phyloP scores from a whole-genome alignment of 2,888 invertebrate genomes.

The Euplagia quadripunctaria region DNA sequence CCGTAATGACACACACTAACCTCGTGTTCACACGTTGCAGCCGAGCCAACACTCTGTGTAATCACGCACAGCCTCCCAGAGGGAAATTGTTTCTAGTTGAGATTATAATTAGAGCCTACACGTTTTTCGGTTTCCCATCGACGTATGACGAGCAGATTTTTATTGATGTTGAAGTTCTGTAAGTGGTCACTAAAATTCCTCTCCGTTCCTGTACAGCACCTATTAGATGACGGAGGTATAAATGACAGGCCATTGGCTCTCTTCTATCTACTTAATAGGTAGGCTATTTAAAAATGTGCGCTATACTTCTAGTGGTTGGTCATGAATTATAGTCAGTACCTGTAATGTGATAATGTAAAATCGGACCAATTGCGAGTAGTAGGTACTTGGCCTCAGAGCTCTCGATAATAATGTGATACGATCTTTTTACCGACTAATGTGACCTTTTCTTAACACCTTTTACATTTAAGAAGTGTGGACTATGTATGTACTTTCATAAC shows the following conservation, averaged over 20 bases:
- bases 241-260: not conserved
- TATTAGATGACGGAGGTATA: not conserved
- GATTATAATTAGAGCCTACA: conserved; percentile 21
- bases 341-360: not conserved
- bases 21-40: conserved; percentile 18
- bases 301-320: not conserved
- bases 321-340: not conserved
- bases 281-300: not conserved
- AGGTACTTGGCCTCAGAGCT: no score
- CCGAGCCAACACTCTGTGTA: conserved; percentile 6
- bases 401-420: no score
- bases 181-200: conserved; percentile 35
- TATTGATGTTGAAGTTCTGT: conserved; percentile 16
- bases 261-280: no score
- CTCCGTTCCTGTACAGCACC: not conserved
- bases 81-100: conserved; percentile 23
- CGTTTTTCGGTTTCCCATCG: conserved; percentile 23
- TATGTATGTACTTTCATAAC: no score
- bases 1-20: conserved; percentile 4
- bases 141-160: conserved; percentile 36
- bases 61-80: conserved; percentile 17
- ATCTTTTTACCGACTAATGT: no score
- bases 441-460: not conserved
- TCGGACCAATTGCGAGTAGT: no score
- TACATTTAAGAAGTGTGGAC: not conserved